Evolutionary conservation across 1,140 invertebrate genomes (phyloP), one percentile per base, ranked within the genome.

Genomic region (Eufriesea mexicana): DNA sequence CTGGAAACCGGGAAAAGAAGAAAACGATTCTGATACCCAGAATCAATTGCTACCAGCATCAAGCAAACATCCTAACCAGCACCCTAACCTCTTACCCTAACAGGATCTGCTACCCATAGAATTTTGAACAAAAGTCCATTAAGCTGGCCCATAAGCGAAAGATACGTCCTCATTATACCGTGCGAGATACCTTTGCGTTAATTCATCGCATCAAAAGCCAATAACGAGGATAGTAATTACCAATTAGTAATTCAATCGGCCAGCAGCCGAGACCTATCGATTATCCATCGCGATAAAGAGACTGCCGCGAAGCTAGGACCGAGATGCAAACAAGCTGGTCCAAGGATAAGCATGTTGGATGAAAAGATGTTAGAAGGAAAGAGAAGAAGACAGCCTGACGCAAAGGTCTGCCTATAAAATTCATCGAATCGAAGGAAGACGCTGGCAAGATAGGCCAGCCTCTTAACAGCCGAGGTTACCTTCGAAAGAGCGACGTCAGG

Each of bases 401-500:
- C n/a, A 25, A 28, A 45, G n/a, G 45, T 64, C 42, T 35, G 12
- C 4, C 8, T 23, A 64, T 81, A 81, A 81, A 75, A 73, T 81
- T 81, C 57, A 79, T 80, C 72, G 73, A 75, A 67, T 47, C 67
- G 62, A 66, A 59, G 64, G 55, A 61, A 68, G 71, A 59, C 23
- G 76, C n/a, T 73, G 28, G 47, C 20, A 35, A 35, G 72, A 67
- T 75, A 45, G 45, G 51, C 23, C 42, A 64, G 42, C n/a, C 54
- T 66, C 35, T 74, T 64, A 79, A 71, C 55, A 61, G 57, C 35
- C 64, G 68, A 54, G 49, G 55, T 55, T 66, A 73, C 23, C 59
- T 73, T 67, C 55, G 84, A 83, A 75, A 73, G 75, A 55, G 45
- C 28, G 25, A 35, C 25, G 28, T 25, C 28, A 14, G 18, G n/a